Evolutionary conservation across 2,113 vertebrate species (phyloP).

Genomic region (Phalacrocorax pelagicus): DNA sequence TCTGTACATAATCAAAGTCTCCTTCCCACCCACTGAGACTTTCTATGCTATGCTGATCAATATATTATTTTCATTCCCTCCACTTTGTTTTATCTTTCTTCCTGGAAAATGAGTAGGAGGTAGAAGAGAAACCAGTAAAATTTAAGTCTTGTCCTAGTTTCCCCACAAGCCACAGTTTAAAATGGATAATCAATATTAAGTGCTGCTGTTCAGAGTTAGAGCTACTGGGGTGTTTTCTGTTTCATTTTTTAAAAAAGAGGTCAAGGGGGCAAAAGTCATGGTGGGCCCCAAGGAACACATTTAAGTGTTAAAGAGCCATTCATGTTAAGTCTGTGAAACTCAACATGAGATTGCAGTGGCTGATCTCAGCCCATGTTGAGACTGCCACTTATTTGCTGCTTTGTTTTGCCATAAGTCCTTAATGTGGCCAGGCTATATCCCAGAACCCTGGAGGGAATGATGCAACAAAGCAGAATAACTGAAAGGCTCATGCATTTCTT

Average conservation of each 20-base stretch:
- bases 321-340: not conserved
- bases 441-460: not conserved
- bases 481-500: not conserved
- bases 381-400: not conserved
- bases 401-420: not conserved
- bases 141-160: not conserved
- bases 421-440: not conserved
- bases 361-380: not conserved
- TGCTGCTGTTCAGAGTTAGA: not conserved
- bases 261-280: not conserved
- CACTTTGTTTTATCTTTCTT: not conserved
- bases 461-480: not conserved
- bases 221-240: not conserved
- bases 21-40: not conserved
- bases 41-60: not conserved
- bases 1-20: not conserved
- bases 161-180: not conserved
- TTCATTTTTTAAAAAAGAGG: not conserved
- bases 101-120: not conserved
- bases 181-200: not conserved
- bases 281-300: not conserved
- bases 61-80: not conserved
- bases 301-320: not conserved
- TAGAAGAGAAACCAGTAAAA: not conserved
- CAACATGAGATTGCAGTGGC: not conserved